Evolutionary conservation across 2,888 invertebrate genomes (phyloP), one percentile per base, ranked within the genome.

Genomic region (Aphodius sticticus): DNA sequence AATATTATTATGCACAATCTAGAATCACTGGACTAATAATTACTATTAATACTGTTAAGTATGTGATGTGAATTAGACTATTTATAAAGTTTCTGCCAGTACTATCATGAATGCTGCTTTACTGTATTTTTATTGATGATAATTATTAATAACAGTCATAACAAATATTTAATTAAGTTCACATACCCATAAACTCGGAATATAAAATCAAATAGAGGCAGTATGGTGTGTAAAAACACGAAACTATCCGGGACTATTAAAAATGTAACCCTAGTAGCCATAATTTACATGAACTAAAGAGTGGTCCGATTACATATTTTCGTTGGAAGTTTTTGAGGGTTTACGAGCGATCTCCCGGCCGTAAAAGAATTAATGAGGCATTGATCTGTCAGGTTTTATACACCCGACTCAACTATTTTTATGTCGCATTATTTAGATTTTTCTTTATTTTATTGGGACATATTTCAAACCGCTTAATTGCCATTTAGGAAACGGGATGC

Each of bases 231-330:
- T 53, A 53, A 53, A 53, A 53, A 53, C 53, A 53, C 53, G 3
- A 53, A 53, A 7, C 53, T 53, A 53, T 53, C 53, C 53, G 7
- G 12, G 12, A 53, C 53, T 53, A 53, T 53, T 53, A 53, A 53
- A 53, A 53, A 53, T 53, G 53, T 53, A 53, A 53, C 53, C 53
- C 53, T 53, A 53, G 53, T 53, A 53, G 53, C 53, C 53, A 53
- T 53, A 53, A 53, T 53, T 53, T 53, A 53, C 53, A 53, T 2
- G 53, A 53, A 53, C 53, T 53, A 53, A 53, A 53, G 53, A 53
- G 9, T 53, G 3, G 53, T 53, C 53, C 53, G 53, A 53, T 53
- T 53, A 53, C 53, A 53, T 53, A 53, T 53, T 53, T 53, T 53
- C 53, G 9, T 53, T 53, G 53, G 53, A 53, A 53, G 53, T 53